Evolutionary conservation across 2,113 vertebrate species (phyloP).

Genomic region (Gobiocypris rarus): DNA sequence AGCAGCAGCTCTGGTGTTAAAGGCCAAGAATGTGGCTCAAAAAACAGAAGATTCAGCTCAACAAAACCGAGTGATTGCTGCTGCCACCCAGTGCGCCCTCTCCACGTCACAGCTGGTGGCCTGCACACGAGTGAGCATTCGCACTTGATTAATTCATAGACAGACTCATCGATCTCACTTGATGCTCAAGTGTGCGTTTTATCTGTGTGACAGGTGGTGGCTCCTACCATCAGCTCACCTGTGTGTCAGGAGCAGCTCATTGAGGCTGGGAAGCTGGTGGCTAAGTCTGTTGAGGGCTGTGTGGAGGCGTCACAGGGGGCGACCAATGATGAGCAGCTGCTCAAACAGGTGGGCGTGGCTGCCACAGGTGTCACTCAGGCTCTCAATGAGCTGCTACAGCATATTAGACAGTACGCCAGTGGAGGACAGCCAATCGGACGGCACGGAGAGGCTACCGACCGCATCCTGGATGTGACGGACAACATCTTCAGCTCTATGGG

Average conservation of each 20-base stretch:
- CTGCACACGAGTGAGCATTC: constrained; percentile 88
- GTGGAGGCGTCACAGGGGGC: constrained; percentile 91
- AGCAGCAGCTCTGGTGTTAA: constrained; percentile 89
- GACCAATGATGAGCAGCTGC: constrained; percentile 87
- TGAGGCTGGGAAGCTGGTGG: constrained; percentile 92
- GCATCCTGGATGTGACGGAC: constrained; percentile 93
- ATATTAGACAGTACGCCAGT: constrained; percentile 90
- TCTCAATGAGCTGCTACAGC: constrained; percentile 93
- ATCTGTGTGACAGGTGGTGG: constrained; percentile 84
- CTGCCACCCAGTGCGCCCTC: constrained; percentile 93
- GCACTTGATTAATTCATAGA: neutral
- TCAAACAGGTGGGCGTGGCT: constrained; percentile 91
- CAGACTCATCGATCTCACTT: neutral
- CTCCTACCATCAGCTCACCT: constrained; percentile 94
- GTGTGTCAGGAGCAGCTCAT: constrained; percentile 97
- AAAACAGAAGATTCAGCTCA: constrained; percentile 86
- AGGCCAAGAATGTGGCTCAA: constrained; percentile 96
- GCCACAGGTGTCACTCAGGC: constrained; percentile 93
- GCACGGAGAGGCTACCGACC: constrained; percentile 94
- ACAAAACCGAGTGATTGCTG: constrained; percentile 93
- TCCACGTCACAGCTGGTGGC: constrained; percentile 97
- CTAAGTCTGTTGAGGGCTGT: constrained; percentile 94
- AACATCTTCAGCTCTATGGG: constrained; percentile 99
- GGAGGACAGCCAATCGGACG: constrained; percentile 89
- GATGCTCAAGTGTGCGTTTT: neutral